Conservation (phyloP, 2,113 vertebrate genomes). For the Hippoglossus stenolepis region DNA sequence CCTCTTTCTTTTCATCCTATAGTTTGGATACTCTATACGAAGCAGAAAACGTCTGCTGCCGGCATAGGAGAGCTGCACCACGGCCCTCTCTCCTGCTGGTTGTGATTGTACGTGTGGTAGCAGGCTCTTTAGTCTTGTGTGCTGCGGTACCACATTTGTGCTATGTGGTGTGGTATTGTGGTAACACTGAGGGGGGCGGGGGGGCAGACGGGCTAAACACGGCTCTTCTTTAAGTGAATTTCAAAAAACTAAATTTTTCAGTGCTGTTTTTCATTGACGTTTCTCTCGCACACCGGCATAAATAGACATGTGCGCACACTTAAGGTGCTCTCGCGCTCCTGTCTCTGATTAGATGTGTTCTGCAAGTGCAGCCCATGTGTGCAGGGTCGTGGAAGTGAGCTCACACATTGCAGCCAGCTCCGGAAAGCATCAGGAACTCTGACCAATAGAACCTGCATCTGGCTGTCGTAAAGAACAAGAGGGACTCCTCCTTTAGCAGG, state of each 20-base stretch:
- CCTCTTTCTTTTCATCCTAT: slow-evolving; percentile 39
- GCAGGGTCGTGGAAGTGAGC: slow-evolving; percentile 26
- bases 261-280: slow-evolving; percentile 36
- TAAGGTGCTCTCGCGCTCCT: slow-evolving; percentile 37
- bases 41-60: slow-evolving; percentile 15
- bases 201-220: slow-evolving; percentile 41
- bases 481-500: slow-evolving; percentile 24
- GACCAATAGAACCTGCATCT: slow-evolving; percentile 59
- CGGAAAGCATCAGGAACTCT: slow-evolving; percentile 47
- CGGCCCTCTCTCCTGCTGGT: slow-evolving; percentile 48
- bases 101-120: slow-evolving; percentile 61
- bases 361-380: slow-evolving; percentile 74
- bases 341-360: slow-evolving; percentile 61
- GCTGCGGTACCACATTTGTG: slow-evolving; percentile 51
- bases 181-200: slow-evolving; percentile 23
- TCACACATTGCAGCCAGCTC: slow-evolving; percentile 38
- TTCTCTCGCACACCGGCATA: slow-evolving; percentile 30
- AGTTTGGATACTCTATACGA: slow-evolving; percentile 38
- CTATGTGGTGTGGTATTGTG: slow-evolving; percentile 55
- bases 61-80: slow-evolving; percentile 13
- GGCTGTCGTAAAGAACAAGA: slow-evolving; percentile 53
- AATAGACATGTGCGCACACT: slow-evolving; percentile 35
- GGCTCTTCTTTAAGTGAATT: slow-evolving; percentile 50
- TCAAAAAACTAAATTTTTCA: slow-evolving; percentile 31
- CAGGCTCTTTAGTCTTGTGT: slow-evolving; percentile 43